phyloP scores from a whole-genome alignment of 1,140 invertebrate species.

The Bombus soroeensis region DNA sequence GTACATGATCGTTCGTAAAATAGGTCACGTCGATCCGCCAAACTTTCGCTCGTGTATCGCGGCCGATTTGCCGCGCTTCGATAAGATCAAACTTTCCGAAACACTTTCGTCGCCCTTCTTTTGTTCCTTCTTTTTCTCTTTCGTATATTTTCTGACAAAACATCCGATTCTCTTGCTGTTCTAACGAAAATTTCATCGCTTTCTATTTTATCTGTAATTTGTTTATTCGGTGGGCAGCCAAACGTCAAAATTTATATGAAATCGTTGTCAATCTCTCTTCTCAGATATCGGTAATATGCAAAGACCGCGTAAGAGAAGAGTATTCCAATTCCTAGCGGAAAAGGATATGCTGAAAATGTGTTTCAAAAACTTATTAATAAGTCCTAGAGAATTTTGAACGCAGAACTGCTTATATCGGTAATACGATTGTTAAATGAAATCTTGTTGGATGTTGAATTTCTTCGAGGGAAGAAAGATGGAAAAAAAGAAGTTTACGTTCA shows the following conservation, averaged over 20 bases:
- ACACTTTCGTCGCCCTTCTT: background rate
- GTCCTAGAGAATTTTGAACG: background rate
- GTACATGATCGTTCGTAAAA: conserved; percentile 5
- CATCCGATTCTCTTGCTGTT: no score
- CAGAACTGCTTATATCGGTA: background rate
- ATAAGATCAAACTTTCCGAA: conserved; percentile 6
- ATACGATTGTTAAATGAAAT: background rate
- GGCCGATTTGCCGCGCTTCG: no score
- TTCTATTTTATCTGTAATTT: background rate
- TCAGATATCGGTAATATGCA: no score
- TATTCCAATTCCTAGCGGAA: no score
- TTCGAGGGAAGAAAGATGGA: background rate
- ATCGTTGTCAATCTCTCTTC: no score
- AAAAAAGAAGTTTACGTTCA: background rate
- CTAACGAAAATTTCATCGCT: background rate
- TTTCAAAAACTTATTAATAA: background rate
- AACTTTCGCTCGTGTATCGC: background rate
- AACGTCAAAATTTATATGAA: no score
- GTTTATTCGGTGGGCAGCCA: no score
- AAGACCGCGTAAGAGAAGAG: no score
- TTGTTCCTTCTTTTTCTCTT: no score
- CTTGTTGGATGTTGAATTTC: background rate
- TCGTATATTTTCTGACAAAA: background rate
- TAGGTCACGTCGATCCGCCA: conserved; percentile 14
- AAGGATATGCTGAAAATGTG: no score